Percentiles rank a stretch among this genome's conserved stretches.
phyloP scores from a whole-genome alignment of 1,140 invertebrate species.

The Sarcophaga bullata region DNA sequence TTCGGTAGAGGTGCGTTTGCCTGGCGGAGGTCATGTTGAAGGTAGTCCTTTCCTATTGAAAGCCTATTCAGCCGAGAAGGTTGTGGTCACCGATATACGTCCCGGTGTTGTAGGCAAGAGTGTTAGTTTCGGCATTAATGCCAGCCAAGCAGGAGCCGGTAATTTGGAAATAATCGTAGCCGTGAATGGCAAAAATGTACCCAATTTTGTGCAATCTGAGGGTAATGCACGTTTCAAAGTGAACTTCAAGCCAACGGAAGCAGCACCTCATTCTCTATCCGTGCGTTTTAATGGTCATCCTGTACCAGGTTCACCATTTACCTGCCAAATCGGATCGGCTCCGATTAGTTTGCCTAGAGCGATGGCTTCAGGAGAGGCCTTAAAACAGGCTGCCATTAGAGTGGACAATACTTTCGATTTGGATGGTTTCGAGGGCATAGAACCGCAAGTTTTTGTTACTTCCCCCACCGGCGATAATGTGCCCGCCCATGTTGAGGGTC shows the following conservation, averaged over 20 bases:
- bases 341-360: conserved; percentile 66
- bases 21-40: conserved; percentile 82
- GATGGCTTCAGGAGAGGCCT: conserved; percentile 70
- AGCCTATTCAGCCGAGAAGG: conserved; percentile 91
- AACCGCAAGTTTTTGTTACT: conserved; percentile 77
- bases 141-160: conserved; percentile 82
- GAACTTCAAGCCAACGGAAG: conserved; percentile 96
- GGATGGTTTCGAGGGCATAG: conserved; percentile 67
- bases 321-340: conserved; percentile 76
- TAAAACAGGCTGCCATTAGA: conserved; percentile 71
- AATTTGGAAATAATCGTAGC: conserved; percentile 98
- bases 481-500: conserved; percentile 70
- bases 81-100: conserved; percentile 86
- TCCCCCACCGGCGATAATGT: conserved; percentile 82
- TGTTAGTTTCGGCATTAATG: conserved; percentile 91
- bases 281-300: conserved; percentile 97
- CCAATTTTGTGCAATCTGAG: conserved; percentile 97
- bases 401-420: conserved; percentile 63
- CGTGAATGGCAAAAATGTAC: conserved; percentile 96
- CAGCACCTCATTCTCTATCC: conserved; percentile 86
- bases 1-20: conserved; percentile 85
- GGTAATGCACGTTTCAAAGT: conserved; percentile 96
- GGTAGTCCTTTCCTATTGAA: conserved; percentile 95
- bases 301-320: conserved; percentile 92
- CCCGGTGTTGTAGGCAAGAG: conserved; percentile 90